Conservation (phyloP, 2,797 vertebrate genomes). For the Poecilia wingei region DNA sequence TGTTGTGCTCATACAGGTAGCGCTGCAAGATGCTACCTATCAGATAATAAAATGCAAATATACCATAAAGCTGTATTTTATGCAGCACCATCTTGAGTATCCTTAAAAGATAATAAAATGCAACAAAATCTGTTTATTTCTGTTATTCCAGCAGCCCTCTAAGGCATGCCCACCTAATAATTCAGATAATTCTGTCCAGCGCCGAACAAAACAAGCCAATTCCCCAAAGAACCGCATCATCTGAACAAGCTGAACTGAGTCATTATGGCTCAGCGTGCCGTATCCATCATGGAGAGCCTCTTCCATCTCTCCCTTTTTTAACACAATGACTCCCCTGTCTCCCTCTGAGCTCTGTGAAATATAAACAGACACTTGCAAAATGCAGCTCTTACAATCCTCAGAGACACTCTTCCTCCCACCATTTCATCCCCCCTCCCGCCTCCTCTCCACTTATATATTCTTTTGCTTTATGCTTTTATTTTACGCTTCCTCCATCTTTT, state of each 20-base stretch:
- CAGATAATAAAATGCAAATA: neutral
- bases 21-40: neutral
- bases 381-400: constrained; percentile 36
- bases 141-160: neutral
- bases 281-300: constrained; percentile 35
- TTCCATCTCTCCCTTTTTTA: constrained; percentile 43
- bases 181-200: neutral
- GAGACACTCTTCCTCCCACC: constrained; percentile 56
- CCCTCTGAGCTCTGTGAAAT: constrained; percentile 57
- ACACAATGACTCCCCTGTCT: constrained; percentile 48
- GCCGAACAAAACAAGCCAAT: constrained; percentile 4
- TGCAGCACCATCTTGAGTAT: neutral
- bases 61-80: too few species aligned
- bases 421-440: constrained; percentile 25
- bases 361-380: constrained; percentile 54
- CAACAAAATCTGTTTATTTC: neutral
- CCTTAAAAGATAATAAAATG: neutral
- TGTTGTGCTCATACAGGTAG: neutral
- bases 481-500: constrained; percentile 13
- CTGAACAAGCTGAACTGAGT: constrained; percentile 59
- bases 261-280: constrained; percentile 51
- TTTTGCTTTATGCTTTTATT: constrained; percentile 23
- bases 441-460: constrained; percentile 17
- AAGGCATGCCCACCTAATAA: neutral
- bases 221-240: constrained; percentile 50